Conservation (phyloP, 30 jellyfish, hydroid and myxozoan species). For the Cassiopea andromeda region DNA sequence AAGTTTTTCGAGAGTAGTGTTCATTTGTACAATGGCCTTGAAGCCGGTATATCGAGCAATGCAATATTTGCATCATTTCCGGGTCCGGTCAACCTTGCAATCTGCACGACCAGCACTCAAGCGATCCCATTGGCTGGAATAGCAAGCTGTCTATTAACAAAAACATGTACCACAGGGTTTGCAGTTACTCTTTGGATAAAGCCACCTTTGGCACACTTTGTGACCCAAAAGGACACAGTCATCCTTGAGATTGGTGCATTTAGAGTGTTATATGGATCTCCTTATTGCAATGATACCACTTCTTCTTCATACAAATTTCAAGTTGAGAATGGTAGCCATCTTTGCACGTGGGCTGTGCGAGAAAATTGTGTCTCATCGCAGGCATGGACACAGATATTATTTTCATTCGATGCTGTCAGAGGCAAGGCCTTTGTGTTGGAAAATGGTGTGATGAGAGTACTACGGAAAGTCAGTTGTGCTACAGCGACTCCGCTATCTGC, state of each 20-base stretch:
- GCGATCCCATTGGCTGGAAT: neutral
- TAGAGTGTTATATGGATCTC: neutral
- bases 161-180: conserved; percentile 14
- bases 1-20: neutral
- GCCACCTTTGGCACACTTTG: conserved; percentile 17
- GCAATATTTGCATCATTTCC: conserved; percentile 2
- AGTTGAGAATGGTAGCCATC: neutral
- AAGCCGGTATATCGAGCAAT: neutral
- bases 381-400: conserved; percentile 26
- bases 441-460: conserved; percentile 9
- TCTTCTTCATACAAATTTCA: neutral
- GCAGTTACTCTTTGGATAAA: conserved; percentile 24
- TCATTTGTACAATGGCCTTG: neutral
- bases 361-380: conserved; percentile 14
- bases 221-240: neutral
- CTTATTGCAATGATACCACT: neutral
- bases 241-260: conserved; percentile 9
- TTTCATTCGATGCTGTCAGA: conserved; percentile 5
- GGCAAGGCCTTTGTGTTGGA: neutral
- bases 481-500: neutral
- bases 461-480: neutral
- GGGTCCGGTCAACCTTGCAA: conserved; percentile 27
- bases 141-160: neutral
- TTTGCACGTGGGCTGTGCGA: conserved; percentile 1
- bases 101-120: conserved; percentile 2